Evolutionary conservation across 2,113 vertebrate genomes (phyloP).

Genomic region (Heptranchias perlo): DNA sequence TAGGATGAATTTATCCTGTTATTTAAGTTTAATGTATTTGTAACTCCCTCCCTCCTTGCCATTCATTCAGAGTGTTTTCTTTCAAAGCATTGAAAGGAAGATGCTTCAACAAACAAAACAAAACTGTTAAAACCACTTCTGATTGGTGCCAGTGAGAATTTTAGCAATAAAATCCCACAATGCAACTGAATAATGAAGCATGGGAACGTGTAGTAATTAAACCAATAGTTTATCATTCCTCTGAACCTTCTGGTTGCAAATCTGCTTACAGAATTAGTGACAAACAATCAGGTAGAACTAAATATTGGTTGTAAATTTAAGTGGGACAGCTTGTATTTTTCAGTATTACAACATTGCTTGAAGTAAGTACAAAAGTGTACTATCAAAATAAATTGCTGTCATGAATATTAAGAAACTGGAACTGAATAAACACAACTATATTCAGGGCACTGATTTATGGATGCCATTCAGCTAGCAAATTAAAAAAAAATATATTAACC

Average conservation of each 20-base stretch:
- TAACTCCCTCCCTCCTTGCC: neutral
- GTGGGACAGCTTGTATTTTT: constrained; percentile 18
- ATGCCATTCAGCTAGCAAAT: constrained; percentile 69
- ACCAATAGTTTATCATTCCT: constrained; percentile 25
- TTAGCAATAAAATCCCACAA: neutral
- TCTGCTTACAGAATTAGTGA: neutral
- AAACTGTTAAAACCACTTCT: neutral
- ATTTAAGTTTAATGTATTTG: neutral
- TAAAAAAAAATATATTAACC: constrained; percentile 62
- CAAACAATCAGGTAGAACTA: neutral
- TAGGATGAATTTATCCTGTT: neutral
- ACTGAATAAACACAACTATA: constrained; percentile 82
- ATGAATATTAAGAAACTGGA: constrained; percentile 85
- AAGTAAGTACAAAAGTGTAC: constrained; percentile 68
- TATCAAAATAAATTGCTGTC: constrained; percentile 82
- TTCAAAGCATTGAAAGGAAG: neutral
- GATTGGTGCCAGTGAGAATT: constrained; percentile 4
- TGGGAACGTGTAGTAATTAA: constrained; percentile 4
- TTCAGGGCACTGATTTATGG: constrained; percentile 93
- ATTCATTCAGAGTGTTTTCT: neutral
- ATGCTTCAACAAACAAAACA: neutral
- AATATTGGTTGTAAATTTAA: constrained; percentile 15
- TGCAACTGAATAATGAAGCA: neutral
- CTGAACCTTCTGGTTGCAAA: constrained; percentile 18
- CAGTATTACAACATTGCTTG: constrained; percentile 42